Conservation (phyloP, 2,797 vertebrate species). For the Sebastes diploproa region DNA sequence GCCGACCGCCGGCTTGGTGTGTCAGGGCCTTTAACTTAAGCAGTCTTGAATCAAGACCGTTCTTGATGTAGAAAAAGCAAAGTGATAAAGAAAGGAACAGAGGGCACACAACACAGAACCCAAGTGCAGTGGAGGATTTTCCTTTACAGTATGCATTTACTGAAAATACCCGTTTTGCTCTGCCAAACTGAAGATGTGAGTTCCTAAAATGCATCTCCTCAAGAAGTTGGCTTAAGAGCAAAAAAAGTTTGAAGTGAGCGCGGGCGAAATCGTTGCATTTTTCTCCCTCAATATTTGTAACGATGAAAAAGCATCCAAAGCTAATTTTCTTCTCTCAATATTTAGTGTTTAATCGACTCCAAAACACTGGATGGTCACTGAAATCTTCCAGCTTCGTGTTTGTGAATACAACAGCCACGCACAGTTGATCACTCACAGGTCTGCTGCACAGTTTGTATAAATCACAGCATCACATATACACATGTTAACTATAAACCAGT, state of each 20-base stretch:
- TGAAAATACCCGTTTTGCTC: slow-evolving; percentile 21
- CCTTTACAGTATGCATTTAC: slow-evolving; percentile 15
- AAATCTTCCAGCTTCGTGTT: neutral
- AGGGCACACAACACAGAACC: slow-evolving; percentile 10
- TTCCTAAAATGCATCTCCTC: slow-evolving; percentile 26
- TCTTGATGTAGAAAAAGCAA: slow-evolving; percentile 16
- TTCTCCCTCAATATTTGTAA: neutral
- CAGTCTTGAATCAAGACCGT: slow-evolving; percentile 15
- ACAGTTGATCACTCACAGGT: neutral
- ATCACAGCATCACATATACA: neutral
- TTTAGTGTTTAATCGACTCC: neutral
- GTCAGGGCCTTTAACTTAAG: neutral
- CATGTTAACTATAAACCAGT: neutral
- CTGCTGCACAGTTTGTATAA: neutral
- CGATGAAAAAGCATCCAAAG: neutral
- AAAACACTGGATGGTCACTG: neutral
- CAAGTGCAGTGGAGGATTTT: slow-evolving; percentile 13
- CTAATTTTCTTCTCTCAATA: neutral
- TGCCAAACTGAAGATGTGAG: neutral
- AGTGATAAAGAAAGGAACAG: slow-evolving; percentile 25
- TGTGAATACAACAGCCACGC: neutral
- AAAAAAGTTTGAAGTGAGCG: slow-evolving; percentile 15
- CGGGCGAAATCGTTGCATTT: neutral
- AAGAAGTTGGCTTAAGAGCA: slow-evolving; percentile 19
- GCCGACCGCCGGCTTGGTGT: too few species aligned